Percentiles rank a stretch among this genome's conserved stretches.
Evolutionary conservation across 2,797 vertebrate genomes (phyloP).

Genomic region (Rhinichthys osculus): DNA sequence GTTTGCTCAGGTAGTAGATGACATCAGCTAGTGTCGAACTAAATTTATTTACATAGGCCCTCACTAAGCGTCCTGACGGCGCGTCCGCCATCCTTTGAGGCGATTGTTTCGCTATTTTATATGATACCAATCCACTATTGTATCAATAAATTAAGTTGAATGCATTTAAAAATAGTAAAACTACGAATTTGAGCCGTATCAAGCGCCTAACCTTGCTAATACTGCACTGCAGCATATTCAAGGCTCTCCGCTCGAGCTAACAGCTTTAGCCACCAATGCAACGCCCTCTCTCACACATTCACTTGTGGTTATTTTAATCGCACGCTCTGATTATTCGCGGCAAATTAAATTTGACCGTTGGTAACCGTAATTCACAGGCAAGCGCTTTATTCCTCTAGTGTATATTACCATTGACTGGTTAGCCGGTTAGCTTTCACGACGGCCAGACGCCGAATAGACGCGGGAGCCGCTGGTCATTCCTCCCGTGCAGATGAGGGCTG

Average conservation of each 20-base stretch:
- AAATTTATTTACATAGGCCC: slow-evolving; percentile 34
- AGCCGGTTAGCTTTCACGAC: slow-evolving; percentile 54
- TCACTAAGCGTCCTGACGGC: slow-evolving; percentile 15
- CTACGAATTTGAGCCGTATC: background rate
- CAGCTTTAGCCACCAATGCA: slow-evolving; percentile 56
- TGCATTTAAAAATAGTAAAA: background rate
- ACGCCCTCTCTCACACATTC: slow-evolving; percentile 78
- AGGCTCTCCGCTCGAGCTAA: slow-evolving; percentile 15
- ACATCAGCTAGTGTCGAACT: slow-evolving; percentile 7
- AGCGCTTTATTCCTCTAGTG: background rate
- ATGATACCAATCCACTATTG: background rate
- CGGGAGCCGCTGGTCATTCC: slow-evolving; percentile 74
- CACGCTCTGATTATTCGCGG: background rate
- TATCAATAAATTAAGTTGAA: background rate
- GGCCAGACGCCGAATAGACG: slow-evolving; percentile 62
- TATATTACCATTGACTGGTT: background rate
- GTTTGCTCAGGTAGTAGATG: background rate
- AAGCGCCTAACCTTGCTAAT: background rate
- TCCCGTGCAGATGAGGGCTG: background rate
- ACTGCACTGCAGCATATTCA: slow-evolving; percentile 58
- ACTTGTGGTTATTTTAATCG: slow-evolving; percentile 70
- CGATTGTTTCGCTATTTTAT: background rate
- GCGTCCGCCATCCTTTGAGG: background rate
- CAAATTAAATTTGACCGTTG: background rate
- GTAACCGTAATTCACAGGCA: slow-evolving; percentile 1